Base-by-base conservation (phyloP, 2,797 vertebrate species). In the Periophthalmus magnuspinnatus region DNA sequence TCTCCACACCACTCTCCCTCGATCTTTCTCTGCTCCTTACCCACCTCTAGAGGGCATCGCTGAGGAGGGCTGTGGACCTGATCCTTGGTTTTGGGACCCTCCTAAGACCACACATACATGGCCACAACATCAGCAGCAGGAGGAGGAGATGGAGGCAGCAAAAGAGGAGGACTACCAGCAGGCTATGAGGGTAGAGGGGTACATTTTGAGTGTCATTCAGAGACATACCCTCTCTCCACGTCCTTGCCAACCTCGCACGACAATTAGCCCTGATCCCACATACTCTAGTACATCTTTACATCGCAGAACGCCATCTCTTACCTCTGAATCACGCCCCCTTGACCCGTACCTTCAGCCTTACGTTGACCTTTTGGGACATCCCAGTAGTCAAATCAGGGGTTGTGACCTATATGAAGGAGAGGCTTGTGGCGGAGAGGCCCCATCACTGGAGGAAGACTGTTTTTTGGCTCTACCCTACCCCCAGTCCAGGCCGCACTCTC, bases 11-110 rank as follows among this genome's bases (percentile, higher is more conserved):
- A 85, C 84, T 0, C 90, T 97, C 7, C 94, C 95, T 0, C 94
- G 95, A 33, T 97, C 96, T 21, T 95, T 95, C 81, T 96, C 96
- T 0, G 94, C 94, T 47, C 95, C 95, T 2, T 94, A 95, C 80
- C 91, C 95, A 1, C 77, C 92, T 65, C 73, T 95, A 69, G 91
- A 94, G 85, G 81, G 91, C 62, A 86, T 95, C 28, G 82, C 88
- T 0, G 94, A 94, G 72, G 87, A 91, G 72, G 81, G 65, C 10
- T 14, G 81, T 6, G 69, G 67, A 0, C 59, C 48, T 21, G 91
- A 88, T 5, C 67, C 75, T 34, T 91, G 89, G 83, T 85, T 80
- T 61, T 90, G 87, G 83, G 85, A 89, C 36, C 28, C 50, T 67
- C 74, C 33, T 0, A 36, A 45, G 24, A 55, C 10, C 68, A 24